These are phyloP conservation scores for Chelmon rostratus DNA, from an alignment of 2,797 vertebrate genomes.

Conservation along the genomic window DNA sequence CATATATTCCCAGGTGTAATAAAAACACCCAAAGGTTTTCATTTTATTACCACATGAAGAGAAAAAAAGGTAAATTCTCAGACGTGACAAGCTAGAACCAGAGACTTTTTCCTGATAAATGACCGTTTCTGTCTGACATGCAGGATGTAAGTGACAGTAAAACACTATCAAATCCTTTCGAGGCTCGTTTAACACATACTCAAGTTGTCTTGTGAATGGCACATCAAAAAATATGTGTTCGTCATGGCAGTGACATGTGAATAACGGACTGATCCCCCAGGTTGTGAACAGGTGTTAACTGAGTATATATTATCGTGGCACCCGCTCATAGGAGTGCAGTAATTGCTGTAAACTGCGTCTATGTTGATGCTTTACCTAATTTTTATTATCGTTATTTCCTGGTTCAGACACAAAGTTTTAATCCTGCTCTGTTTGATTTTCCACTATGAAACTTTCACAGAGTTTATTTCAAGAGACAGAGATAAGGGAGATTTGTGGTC, in stretches of 20 bases:
- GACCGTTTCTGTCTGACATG: not conserved
- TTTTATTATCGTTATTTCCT: not conserved
- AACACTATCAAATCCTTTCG: not conserved
- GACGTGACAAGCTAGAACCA: not conserved
- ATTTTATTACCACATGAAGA: too few species aligned
- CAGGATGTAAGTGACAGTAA: not conserved
- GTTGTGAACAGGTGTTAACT: too few species aligned
- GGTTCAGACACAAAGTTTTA: not conserved
- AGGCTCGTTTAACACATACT: not conserved
- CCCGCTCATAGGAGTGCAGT: too few species aligned
- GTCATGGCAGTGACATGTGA: not conserved
- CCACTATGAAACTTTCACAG: not conserved
- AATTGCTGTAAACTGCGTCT: too few species aligned
- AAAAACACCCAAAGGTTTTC: too few species aligned
- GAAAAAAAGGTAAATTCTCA: not conserved
- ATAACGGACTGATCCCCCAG: too few species aligned
- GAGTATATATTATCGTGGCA: too few species aligned
- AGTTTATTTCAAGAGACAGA: not conserved
- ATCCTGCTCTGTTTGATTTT: too few species aligned
- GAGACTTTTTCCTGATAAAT: not conserved
- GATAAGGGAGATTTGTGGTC: not conserved
- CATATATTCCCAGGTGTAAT: too few species aligned
- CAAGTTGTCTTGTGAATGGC: not conserved
- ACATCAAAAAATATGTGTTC: not conserved
- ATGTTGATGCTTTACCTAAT: too few species aligned